Evolutionary conservation across 2,113 vertebrate species (phyloP).

Genomic region (Campylorhamphus procurvoides): DNA sequence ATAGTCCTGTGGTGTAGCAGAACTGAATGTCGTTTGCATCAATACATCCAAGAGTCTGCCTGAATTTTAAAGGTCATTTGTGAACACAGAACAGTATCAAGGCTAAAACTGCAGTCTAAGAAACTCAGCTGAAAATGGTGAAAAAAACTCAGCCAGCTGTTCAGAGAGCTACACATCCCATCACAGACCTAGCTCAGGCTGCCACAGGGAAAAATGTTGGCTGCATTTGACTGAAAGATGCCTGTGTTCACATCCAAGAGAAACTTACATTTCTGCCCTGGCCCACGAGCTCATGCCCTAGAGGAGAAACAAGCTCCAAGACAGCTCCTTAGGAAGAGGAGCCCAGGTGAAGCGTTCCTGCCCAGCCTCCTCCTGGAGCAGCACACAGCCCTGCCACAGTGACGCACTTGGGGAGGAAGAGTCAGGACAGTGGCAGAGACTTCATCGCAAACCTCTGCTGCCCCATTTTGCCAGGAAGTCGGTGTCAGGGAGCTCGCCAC

Average conservation of each 20-base stretch:
- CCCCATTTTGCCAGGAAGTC: neutral
- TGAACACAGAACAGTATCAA: neutral
- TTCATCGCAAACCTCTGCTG: neutral
- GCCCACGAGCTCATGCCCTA: neutral
- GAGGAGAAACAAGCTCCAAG: neutral
- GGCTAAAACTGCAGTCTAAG: conserved; percentile 15
- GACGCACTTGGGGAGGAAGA: neutral
- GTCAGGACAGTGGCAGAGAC: neutral
- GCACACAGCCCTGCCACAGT: neutral
- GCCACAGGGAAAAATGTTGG: neutral
- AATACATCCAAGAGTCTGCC: conserved; percentile 39
- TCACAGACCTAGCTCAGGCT: neutral
- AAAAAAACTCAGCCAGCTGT: neutral
- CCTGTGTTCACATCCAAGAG: accelerated
- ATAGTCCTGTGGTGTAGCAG: conserved; percentile 61
- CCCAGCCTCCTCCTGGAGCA: neutral
- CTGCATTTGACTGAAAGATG: neutral
- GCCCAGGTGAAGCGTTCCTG: neutral
- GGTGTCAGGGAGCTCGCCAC: accelerated
- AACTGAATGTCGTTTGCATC: conserved; percentile 53
- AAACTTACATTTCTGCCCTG: neutral
- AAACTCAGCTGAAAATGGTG: neutral
- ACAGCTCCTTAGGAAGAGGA: neutral
- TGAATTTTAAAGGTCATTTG: conserved; percentile 56
- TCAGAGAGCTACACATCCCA: neutral